These are phyloP conservation scores for Eutolmus rufibarbis DNA, from an alignment of 2,888 invertebrate genomes.

Conservation along the genomic window DNA sequence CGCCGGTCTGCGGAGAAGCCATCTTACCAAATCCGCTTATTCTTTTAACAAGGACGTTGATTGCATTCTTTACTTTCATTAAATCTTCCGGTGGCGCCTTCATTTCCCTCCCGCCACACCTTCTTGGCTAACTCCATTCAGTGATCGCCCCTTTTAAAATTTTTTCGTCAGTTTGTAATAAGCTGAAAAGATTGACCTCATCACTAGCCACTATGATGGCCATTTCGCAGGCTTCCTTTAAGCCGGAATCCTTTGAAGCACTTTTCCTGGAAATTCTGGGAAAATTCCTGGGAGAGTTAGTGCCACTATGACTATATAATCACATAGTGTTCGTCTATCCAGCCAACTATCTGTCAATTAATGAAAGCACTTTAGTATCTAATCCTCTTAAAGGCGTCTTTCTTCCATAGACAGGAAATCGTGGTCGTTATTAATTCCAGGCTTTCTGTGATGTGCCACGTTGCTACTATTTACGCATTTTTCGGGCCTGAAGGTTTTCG, in stretches of 20 bases:
- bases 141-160: not conserved
- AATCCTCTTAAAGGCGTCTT: not conserved
- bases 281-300: not conserved
- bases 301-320: not conserved
- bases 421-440: not conserved
- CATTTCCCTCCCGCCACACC: not conserved
- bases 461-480: not conserved
- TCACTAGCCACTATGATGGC: not conserved
- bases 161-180: conserved; percentile 12
- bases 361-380: not conserved
- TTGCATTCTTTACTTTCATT: conserved; percentile 19
- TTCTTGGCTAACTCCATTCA: not conserved
- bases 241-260: not conserved
- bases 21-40: not conserved
- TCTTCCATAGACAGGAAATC: not conserved
- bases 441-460: not conserved
- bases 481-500: not conserved
- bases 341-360: not conserved
- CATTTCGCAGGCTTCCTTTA: not conserved
- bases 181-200: conserved; percentile 8
- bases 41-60: not conserved
- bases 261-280: not conserved
- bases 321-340: not conserved
- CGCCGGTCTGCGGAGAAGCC: not conserved
- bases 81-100: not conserved